Conservation (phyloP, 2,888 invertebrate genomes). For the Drosophila pullipes region DNA sequence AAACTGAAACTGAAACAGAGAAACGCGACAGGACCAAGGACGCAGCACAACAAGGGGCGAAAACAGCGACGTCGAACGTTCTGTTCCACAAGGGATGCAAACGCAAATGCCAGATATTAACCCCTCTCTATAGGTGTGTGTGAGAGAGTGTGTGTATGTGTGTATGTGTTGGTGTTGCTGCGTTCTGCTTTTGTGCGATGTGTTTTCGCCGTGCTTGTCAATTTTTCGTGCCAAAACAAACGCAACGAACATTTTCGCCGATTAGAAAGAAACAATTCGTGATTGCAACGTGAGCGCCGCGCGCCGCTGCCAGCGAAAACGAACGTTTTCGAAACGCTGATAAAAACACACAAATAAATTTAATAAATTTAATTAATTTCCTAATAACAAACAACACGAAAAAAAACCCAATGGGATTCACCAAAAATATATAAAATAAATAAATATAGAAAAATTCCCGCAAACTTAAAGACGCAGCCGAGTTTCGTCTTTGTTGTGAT, state of each 20-base stretch:
- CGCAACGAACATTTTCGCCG: conserved; percentile 83
- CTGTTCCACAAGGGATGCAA: conserved; percentile 75
- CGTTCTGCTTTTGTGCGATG: conserved; percentile 64
- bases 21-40: conserved; percentile 70
- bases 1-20: conserved; percentile 73
- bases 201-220: conserved; percentile 74
- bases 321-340: conserved; percentile 35
- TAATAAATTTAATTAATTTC: conserved; percentile 8
- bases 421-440: background rate
- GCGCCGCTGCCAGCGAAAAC: conserved; percentile 40
- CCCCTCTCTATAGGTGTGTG: conserved; percentile 56
- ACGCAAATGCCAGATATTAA: conserved; percentile 76
- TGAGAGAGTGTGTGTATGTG: conserved; percentile 37
- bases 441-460: conserved; percentile 26
- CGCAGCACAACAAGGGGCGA: conserved; percentile 61
- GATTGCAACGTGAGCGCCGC: conserved; percentile 77
- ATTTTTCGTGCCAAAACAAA: conserved; percentile 83
- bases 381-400: conserved; percentile 12
- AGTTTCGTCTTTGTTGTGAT: conserved; percentile 63
- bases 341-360: conserved; percentile 30
- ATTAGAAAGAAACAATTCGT: conserved; percentile 84
- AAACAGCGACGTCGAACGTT: conserved; percentile 34
- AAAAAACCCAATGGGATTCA: conserved; percentile 5
- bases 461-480: conserved; percentile 26
- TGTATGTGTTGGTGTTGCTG: conserved; percentile 28